phyloP scores from a whole-genome alignment of 2,888 invertebrate genomes.

The Campoplex capitator region DNA sequence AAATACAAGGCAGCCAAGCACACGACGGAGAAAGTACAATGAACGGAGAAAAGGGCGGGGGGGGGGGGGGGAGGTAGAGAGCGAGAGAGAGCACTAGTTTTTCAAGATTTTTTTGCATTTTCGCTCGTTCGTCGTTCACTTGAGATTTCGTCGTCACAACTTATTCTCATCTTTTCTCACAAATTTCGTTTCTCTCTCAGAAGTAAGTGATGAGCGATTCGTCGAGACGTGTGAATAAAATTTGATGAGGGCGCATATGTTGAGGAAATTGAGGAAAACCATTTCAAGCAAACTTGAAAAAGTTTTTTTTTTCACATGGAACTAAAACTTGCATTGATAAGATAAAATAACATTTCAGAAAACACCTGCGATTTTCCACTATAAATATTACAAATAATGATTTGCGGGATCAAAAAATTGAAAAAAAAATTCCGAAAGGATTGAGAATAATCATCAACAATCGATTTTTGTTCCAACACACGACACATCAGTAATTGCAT shows the following conservation, averaged over 20 bases:
- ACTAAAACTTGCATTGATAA: background rate
- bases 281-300: background rate
- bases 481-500: background rate
- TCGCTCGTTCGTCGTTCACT: conserved; percentile 24
- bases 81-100: background rate
- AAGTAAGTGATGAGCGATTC: conserved; percentile 7
- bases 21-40: background rate
- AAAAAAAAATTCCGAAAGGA: background rate
- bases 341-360: background rate
- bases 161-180: conserved; percentile 14
- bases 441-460: background rate
- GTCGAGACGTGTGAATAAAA: background rate
- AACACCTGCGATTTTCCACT: background rate
- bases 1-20: conserved; percentile 31
- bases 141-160: conserved; percentile 18
- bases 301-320: background rate
- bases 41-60: background rate
- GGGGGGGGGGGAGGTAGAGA: no score
- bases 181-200: conserved; percentile 19
- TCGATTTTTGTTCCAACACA: background rate
- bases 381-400: background rate
- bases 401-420: background rate
- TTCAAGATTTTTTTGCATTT: conserved; percentile 27
- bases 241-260: background rate
- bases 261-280: background rate